phyloP scores from a whole-genome alignment of 2,797 vertebrate species.

The Poeciliopsis turneri region DNA sequence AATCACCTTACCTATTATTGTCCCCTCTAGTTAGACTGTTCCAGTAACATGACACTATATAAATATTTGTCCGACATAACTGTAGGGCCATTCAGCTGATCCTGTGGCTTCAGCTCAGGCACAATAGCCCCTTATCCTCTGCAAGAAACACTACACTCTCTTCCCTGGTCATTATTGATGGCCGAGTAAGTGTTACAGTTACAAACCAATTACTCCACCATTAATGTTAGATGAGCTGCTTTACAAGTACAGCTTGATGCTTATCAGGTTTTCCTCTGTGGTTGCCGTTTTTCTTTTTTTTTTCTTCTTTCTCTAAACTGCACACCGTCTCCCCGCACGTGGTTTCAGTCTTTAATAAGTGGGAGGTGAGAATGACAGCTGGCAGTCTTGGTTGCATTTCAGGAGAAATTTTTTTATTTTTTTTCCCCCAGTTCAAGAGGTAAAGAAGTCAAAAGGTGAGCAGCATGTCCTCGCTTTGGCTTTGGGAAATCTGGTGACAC shows the following conservation, averaged over 20 bases:
- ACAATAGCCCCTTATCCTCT: slow-evolving; percentile 67
- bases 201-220: slow-evolving; percentile 87
- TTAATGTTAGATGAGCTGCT: slow-evolving; percentile 84
- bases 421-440: slow-evolving; percentile 75
- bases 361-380: slow-evolving; percentile 77
- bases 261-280: slow-evolving; percentile 74
- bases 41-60: slow-evolving; percentile 79
- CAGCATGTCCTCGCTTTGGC: slow-evolving; percentile 72
- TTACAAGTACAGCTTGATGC: slow-evolving; percentile 77
- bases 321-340: slow-evolving; percentile 31
- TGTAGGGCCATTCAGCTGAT: slow-evolving; percentile 76
- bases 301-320: slow-evolving; percentile 72
- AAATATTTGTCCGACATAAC: slow-evolving; percentile 85
- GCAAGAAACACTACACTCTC: slow-evolving; percentile 77
- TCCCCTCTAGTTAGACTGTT: slow-evolving; percentile 76
- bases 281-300: slow-evolving; percentile 45
- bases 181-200: slow-evolving; percentile 85
- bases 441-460: slow-evolving; percentile 82
- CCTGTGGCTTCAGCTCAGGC: slow-evolving; percentile 64
- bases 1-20: slow-evolving; percentile 81
- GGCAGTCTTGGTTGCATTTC: slow-evolving; percentile 61
- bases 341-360: slow-evolving; percentile 62
- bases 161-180: slow-evolving; percentile 82
- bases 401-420: slow-evolving; percentile 43
- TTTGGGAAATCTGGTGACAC: slow-evolving; percentile 81